Base-by-base conservation (phyloP, 2,797 vertebrate species). In the Sebastolobus alascanus region DNA sequence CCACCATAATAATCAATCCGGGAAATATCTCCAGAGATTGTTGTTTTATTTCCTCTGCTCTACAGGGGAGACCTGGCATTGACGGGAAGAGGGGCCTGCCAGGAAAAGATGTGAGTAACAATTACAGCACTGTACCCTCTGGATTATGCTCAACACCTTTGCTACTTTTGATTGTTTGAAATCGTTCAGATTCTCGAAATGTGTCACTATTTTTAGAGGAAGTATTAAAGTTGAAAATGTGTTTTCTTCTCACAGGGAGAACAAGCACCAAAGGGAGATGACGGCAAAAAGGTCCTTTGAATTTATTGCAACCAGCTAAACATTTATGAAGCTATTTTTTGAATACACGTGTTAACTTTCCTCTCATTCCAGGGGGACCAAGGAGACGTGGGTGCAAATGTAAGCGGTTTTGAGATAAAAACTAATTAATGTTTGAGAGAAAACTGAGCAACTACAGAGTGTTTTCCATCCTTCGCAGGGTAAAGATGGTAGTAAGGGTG, bases 21-120 rank as follows among this genome's bases (percentile, higher is more conserved):
- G 59, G 27, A 72, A 52, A 59, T 54, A 43, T 66, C 55, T 75
- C n/a, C 20, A 22, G n/a, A 37, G n/a, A 58, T 38, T 1, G 2
- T 38, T 73, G 52, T 72, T 81, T 82, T 40, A 29, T 77, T 56
- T 79, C 25, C 5, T 80, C 12, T 77, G 80, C 58, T 92, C 31
- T 74, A 2, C 77, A 97, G 96, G 96, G 96, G 14, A 94, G 90
- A 87, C 76, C 96, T 64, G 96, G 95, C 56, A 83, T 93, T 27
- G 96, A 96, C 63, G 96, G 96, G 52, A 97, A 96, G 82, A 93
- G 96, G 70, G 96, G 96, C 65, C 68, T 92, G 59, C 31, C 94
- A 25, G 96, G 94, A 83, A 96, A 94, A 84, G 94, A 96, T 80
- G 96, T 96, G 86, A 90, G 95, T 27, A 68, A 67, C 46, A 38